Conservation (phyloP, 2,888 invertebrate genomes). For the Polydrusus tereticollis region DNA sequence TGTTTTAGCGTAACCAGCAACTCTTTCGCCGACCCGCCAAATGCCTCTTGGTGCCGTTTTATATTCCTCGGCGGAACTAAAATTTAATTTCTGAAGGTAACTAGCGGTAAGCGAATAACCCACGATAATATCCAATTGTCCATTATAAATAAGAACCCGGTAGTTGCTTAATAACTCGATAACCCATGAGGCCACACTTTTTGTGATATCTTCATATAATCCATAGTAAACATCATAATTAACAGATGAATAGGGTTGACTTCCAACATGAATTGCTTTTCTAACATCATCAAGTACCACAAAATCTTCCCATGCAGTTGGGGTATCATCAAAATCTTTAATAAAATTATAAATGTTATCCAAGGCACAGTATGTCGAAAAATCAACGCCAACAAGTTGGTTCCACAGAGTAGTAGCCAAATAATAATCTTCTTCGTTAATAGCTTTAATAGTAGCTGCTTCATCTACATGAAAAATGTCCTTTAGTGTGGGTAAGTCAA, state of each 20-base stretch:
- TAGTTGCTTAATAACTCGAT: slow-evolving; percentile 77
- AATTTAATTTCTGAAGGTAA: slow-evolving; percentile 80
- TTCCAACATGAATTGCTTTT: slow-evolving; percentile 87
- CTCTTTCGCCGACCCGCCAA: slow-evolving; percentile 75
- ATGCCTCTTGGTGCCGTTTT: slow-evolving; percentile 73
- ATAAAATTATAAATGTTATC: slow-evolving; percentile 27
- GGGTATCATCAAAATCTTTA: slow-evolving; percentile 10
- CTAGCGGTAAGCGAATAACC: slow-evolving; percentile 88
- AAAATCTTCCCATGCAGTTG: slow-evolving; percentile 17
- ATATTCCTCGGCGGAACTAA: slow-evolving; percentile 76
- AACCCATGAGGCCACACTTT: slow-evolving; percentile 82
- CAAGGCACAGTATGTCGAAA: neutral
- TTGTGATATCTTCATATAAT: slow-evolving; percentile 83
- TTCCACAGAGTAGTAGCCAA: slow-evolving; percentile 82
- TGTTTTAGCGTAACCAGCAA: slow-evolving; percentile 80
- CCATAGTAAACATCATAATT: slow-evolving; percentile 75
- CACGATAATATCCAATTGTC: slow-evolving; percentile 92
- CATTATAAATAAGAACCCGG: slow-evolving; percentile 86
- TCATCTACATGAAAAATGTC: slow-evolving; percentile 73
- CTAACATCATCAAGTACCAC: slow-evolving; percentile 70
- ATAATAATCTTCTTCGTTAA: slow-evolving; percentile 74
- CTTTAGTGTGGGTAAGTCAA: slow-evolving; percentile 73
- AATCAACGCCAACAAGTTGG: slow-evolving; percentile 63
- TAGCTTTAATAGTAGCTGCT: slow-evolving; percentile 69
- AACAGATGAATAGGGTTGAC: slow-evolving; percentile 74